Percentiles rank a stretch among this genome's conserved stretches.
These are phyloP conservation scores for Platorchestia sp. DNA, from an alignment of 1,140 invertebrate genomes.

Conservation along the genomic window DNA sequence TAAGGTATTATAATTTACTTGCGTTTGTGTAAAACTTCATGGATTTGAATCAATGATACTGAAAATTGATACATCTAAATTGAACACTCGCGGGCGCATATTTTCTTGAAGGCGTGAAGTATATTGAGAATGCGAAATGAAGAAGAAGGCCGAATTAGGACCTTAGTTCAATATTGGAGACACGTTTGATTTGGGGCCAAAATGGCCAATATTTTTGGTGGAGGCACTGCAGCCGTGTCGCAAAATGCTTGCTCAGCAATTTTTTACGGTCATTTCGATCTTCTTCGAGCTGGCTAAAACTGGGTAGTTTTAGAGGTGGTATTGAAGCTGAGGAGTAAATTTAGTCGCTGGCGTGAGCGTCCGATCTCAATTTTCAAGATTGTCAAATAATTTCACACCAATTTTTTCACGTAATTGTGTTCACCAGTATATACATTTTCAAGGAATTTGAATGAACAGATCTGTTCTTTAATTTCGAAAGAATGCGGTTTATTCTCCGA, in stretches of 20 bases:
- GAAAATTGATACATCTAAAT: too few relatives aligned
- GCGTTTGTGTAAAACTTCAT: too few relatives aligned
- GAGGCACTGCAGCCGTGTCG: constrained; percentile 3
- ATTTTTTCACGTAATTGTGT: too few relatives aligned
- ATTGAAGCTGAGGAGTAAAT: background rate
- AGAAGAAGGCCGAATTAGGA: background rate
- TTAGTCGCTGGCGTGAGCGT: background rate
- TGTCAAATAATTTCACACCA: background rate
- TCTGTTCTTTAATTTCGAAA: background rate
- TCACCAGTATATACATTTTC: background rate
- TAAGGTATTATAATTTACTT: too few relatives aligned
- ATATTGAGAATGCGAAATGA: background rate
- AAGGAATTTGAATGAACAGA: background rate
- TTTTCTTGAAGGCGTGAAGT: background rate
- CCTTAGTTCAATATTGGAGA: constrained; percentile 26
- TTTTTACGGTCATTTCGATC: constrained; percentile 17
- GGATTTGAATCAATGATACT: too few relatives aligned
- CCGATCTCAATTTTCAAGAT: background rate
- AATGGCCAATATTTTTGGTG: constrained; percentile 10
- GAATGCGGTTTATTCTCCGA: too few relatives aligned
- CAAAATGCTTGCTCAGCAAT: constrained; percentile 30
- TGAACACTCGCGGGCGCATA: too few relatives aligned
- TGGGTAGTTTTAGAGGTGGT: background rate
- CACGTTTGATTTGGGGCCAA: constrained; percentile 33
- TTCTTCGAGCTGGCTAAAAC: background rate